Base-by-base conservation (phyloP, 2,113 vertebrate genomes). In the Syrrhaptes paradoxus region DNA sequence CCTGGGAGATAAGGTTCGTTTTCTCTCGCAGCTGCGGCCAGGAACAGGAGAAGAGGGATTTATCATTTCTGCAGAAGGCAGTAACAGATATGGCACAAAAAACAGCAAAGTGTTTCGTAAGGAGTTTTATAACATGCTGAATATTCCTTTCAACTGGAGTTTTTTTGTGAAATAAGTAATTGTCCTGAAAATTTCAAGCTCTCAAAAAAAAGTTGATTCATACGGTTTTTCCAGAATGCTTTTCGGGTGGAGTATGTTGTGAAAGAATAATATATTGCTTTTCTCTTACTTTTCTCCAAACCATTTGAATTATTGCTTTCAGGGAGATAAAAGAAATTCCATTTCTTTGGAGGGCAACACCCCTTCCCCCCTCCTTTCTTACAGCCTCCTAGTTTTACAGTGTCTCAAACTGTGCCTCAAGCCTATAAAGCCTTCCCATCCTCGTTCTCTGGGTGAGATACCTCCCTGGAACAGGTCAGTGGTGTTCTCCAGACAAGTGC, bases 111-210 rank as follows among this genome's bases (percentile, higher is more conserved):
- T 62, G 29, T 79, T 94, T 94, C 5, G 10, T 91, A 73, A 86
- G 78, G 70, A 66, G 48, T 77, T 87, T 94, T 95, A 74, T 77
- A 87, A 88, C 46, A 80, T 48, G 55, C 63, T 91, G 59, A 74
- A 62, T 68, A 29, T 65, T 95, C 83, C 20, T 95, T 96, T 87
- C 61, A 93, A 17, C 75, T 85, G 36, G 43, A 59, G 22, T 55
- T 81, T 51, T 51, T 83, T 45, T 51, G 58, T 62, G 62, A 85
- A 79, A 63, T 73, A 80, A 85, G 52, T 87, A 68, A 84, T 79
- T 68, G 41, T 72, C 48, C 61, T 94, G 79, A 89, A 88, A 55
- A 80, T 88, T 91, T 90, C 48, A 74, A 71, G 6, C 32, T 63
- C 32, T 54, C 52, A 68, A 36, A 71, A 79, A 26, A 11, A 31